Evolutionary conservation across 2,888 invertebrate species (phyloP).

Genomic region (Aleiodes testaceus): DNA sequence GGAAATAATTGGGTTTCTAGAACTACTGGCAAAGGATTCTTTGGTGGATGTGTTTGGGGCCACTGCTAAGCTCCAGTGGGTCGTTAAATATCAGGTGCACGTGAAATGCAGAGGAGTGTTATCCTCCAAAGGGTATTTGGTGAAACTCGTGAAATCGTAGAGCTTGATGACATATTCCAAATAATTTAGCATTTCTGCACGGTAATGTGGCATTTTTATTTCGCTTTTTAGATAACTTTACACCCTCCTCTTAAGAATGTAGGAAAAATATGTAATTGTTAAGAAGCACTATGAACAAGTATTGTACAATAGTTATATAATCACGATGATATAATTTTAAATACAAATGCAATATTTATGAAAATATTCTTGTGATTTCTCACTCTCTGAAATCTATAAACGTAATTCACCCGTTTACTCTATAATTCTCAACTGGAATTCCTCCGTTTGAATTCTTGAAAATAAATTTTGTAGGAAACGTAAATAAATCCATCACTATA

Average conservation of each 20-base stretch:
- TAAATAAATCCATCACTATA: constrained; percentile 53
- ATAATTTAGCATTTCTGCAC: too few species aligned
- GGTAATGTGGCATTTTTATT: too few species aligned
- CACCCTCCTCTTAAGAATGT: too few species aligned
- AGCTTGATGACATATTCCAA: background rate
- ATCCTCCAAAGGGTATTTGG: constrained; percentile 90
- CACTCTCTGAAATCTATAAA: too few species aligned
- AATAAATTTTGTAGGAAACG: constrained; percentile 38
- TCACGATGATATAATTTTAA: background rate
- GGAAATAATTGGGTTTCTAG: constrained; percentile 66
- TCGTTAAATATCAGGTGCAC: constrained; percentile 89
- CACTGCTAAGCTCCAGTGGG: constrained; percentile 78
- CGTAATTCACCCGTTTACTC: too few species aligned
- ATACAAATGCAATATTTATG: too few species aligned
- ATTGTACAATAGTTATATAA: constrained; percentile 10
- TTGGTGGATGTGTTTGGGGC: constrained; percentile 77
- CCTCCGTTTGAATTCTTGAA: constrained; percentile 7
- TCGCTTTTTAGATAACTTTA: too few species aligned
- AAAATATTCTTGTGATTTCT: too few species aligned
- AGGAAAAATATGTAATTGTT: background rate
- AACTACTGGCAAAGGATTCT: constrained; percentile 76
- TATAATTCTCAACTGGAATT: background rate
- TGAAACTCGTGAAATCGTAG: constrained; percentile 68
- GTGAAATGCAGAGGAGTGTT: constrained; percentile 94
- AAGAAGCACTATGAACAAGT: background rate